These are phyloP conservation scores for Trichopria drosophilae DNA, from an alignment of 2,888 invertebrate species.

Conservation along the genomic window DNA sequence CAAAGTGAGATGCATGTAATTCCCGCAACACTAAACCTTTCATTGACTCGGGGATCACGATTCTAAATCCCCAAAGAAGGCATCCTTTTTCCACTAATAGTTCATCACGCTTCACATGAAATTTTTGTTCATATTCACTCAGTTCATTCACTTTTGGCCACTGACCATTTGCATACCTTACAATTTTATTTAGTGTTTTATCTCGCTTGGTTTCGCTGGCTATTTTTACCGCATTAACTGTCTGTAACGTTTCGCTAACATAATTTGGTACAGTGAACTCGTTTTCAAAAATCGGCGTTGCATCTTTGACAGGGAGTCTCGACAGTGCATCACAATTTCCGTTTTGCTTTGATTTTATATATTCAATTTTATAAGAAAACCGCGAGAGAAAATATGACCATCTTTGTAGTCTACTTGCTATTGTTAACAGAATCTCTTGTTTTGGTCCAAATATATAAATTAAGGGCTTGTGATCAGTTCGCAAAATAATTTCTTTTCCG, in stretches of 20 bases:
- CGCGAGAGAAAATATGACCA: constrained; percentile 28
- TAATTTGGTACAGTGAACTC: constrained; percentile 21
- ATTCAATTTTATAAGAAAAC: constrained; percentile 24
- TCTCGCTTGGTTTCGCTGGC: constrained; percentile 10
- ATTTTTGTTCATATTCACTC: constrained; percentile 13
- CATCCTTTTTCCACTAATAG: constrained; percentile 18
- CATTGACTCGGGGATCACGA: constrained; percentile 19
- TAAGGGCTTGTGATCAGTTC: constrained; percentile 27
- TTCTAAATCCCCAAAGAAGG: constrained; percentile 17
- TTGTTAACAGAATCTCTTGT: constrained; percentile 22
- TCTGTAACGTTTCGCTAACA: constrained; percentile 8
- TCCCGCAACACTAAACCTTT: constrained; percentile 4
- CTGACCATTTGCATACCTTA: constrained; percentile 3
- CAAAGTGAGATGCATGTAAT: constrained; percentile 22
- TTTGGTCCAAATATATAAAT: constrained; percentile 22
- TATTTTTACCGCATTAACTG: constrained; percentile 12
- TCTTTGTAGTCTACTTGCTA: constrained; percentile 18
- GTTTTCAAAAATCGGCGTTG: too few species aligned
- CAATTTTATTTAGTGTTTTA: constrained; percentile 16
- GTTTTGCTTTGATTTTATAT: constrained; percentile 21
- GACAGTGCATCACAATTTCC: constrained; percentile 29
- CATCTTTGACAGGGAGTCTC: too few species aligned
- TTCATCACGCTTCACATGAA: constrained; percentile 16
- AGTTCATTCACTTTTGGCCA: constrained; percentile 20
- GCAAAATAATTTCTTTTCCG: constrained; percentile 22